phyloP scores from a whole-genome alignment of 64 coral and sea anemone species.

The Pocillopora verrucosa region DNA sequence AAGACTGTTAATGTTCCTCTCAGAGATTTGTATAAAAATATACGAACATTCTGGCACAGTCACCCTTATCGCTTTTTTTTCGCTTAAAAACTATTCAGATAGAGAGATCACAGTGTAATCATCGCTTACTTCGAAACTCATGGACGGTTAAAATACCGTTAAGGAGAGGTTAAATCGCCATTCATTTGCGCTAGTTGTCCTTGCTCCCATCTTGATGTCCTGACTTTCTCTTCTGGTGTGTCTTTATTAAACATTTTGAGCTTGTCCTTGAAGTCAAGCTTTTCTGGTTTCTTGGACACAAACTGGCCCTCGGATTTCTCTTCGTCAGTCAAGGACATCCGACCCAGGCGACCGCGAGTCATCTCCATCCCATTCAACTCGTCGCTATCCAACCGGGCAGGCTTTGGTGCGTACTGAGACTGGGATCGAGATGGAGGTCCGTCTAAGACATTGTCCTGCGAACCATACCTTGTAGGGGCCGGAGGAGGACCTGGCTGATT shows the following conservation, averaged over 20 bases:
- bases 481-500: slow-evolving; percentile 20
- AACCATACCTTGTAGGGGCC: slow-evolving; percentile 31
- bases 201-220: slow-evolving; percentile 72
- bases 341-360: slow-evolving; percentile 52
- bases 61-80: no score
- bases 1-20: no score
- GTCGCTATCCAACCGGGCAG: slow-evolving; percentile 49
- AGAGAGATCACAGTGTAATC: neutral
- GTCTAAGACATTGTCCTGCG: slow-evolving; percentile 43
- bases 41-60: no score
- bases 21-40: no score
- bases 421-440: slow-evolving; percentile 22
- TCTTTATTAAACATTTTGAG: slow-evolving; percentile 89
- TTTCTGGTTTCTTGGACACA: slow-evolving; percentile 80
- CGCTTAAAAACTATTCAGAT: no score
- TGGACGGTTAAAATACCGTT: neutral
- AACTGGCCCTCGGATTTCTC: slow-evolving; percentile 67
- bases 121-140: neutral
- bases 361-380: slow-evolving; percentile 35
- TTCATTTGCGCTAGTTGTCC: slow-evolving; percentile 64
- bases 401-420: slow-evolving; percentile 36
- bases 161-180: slow-evolving; percentile 44
- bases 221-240: slow-evolving; percentile 60
- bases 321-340: slow-evolving; percentile 77
- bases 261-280: slow-evolving; percentile 80